Base-by-base conservation (phyloP, 2,113 vertebrate genomes). In the Forbesichthys papilliferus region DNA sequence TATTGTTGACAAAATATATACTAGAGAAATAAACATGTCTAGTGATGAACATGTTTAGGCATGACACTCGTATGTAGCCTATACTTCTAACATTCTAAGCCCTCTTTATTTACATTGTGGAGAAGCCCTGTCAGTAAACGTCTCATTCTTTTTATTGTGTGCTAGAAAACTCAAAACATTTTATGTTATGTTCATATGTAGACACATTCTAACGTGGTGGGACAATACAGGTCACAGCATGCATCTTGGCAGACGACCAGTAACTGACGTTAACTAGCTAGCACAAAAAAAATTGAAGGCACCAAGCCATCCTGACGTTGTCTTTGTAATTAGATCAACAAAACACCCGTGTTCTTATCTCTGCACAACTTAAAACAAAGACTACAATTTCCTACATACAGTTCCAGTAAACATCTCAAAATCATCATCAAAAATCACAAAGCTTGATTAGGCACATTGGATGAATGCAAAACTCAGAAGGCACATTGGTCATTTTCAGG, bases 401-500 rank as follows among this genome's bases (percentile, higher is more conserved):
- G 49, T 52, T 14, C 14, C 49, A 52, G 49, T 52, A 52, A 52
- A 52, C 10, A 12, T 14, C 9, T 51, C 1, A 51, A 1, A 2
- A 51, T 13, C 16, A 16, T 16, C 16, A 16, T 16, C 16, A 16
- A 3, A 42, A 20, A 20, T 62, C 4, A 54, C n/a, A 57, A 76
- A 68, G 33, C 48, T 65, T 27, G 11, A 9, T 14, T 6, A 69
- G 51, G 49, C 12, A 81, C 11, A 47, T 48, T 59, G 70, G 36
- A 51, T 13, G 5, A 54, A 54, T 10, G 36, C 36, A 11, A 48
- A 33, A 64, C 60, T 54, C 3, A 52, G 57, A 78, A 77, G 61
- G 78, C 74, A 83, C 67, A 60, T 78, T 74, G 81, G 70, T 82
- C 48, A 79, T 7, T 75, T 67, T 16, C 59, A 72, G 9, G 48